These are phyloP conservation scores for Helicoverpa assulta DNA, from an alignment of 2,888 invertebrate genomes.

Conservation along the genomic window DNA sequence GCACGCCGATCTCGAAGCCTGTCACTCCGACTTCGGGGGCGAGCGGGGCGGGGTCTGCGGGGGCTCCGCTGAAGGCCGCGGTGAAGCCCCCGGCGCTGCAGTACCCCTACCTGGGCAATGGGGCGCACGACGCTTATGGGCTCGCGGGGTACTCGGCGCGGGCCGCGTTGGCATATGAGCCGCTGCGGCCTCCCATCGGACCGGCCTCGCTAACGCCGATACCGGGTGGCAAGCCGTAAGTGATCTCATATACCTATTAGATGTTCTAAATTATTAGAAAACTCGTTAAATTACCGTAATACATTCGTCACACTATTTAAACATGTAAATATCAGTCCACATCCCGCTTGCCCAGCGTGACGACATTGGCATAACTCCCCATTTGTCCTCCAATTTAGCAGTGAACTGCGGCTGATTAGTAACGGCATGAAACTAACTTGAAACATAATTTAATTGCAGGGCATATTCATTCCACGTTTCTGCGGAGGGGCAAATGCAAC, in stretches of 20 bases:
- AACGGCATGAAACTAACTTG: slow-evolving; percentile 13
- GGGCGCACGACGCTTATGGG: slow-evolving; percentile 87
- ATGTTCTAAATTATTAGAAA: slow-evolving; percentile 57
- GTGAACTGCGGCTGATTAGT: slow-evolving; percentile 54
- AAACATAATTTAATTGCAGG: slow-evolving; percentile 83
- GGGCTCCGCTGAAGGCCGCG: slow-evolving; percentile 88
- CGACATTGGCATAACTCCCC: slow-evolving; percentile 52
- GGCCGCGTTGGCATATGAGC: slow-evolving; percentile 87
- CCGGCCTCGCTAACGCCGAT: slow-evolving; percentile 92
- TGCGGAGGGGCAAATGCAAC: slow-evolving; percentile 96
- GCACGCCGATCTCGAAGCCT: slow-evolving; percentile 97
- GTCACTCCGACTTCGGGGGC: slow-evolving; percentile 95
- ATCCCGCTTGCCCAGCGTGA: slow-evolving; percentile 58
- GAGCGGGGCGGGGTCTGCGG: slow-evolving; percentile 90
- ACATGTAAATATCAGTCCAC: slow-evolving; percentile 45
- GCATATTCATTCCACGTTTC: slow-evolving; percentile 98
- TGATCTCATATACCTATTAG: slow-evolving; percentile 70
- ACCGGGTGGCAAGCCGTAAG: slow-evolving; percentile 96
- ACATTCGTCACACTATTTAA: slow-evolving; percentile 27
- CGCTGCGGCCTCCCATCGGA: slow-evolving; percentile 87
- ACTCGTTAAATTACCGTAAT: slow-evolving; percentile 24
- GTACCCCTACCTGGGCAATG: slow-evolving; percentile 91
- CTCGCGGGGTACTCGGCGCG: slow-evolving; percentile 88
- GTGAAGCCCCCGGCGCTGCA: slow-evolving; percentile 91
- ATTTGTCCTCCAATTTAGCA: slow-evolving; percentile 34